Percentiles rank a stretch among this genome's conserved stretches.
phyloP scores from a whole-genome alignment of 2,113 vertebrate genomes.

The Pluvialis apricaria region DNA sequence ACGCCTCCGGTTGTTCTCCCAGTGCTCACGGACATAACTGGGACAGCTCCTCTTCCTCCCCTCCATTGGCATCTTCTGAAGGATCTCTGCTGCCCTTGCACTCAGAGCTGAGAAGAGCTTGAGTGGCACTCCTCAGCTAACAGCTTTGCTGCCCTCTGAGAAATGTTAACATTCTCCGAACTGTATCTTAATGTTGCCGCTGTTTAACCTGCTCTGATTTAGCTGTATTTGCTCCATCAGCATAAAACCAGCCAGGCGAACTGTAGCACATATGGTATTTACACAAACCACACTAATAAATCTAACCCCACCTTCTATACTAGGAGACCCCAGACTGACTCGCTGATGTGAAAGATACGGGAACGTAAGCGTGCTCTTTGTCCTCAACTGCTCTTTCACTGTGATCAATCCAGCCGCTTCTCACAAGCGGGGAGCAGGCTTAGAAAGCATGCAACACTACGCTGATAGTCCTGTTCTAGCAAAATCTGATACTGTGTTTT shows the following conservation, averaged over 20 bases:
- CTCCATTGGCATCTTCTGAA: not conserved
- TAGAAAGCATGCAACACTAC: not conserved
- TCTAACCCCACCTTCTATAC: not conserved
- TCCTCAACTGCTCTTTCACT: not conserved
- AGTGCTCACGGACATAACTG: not conserved
- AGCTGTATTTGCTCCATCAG: not conserved
- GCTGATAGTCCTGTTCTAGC: not conserved
- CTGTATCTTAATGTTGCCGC: not conserved
- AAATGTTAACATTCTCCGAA: not conserved
- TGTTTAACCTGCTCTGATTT: not conserved
- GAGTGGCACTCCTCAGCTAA: not conserved
- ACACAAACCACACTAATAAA: not conserved
- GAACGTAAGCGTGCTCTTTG: not conserved
- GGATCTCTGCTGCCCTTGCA: not conserved
- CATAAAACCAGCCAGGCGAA: not conserved
- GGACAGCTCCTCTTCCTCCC: not conserved
- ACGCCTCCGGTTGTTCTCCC: accelerated
- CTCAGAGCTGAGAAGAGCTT: not conserved
- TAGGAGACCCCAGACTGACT: not conserved
- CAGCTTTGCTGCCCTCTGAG: not conserved
- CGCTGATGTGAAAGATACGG: not conserved
- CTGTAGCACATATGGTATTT: not conserved
- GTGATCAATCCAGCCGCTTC: not conserved
- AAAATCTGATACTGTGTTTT: not conserved
- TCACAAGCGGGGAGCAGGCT: not conserved